Conservation (phyloP, 1,140 invertebrate genomes). For the Panonychus citri region DNA sequence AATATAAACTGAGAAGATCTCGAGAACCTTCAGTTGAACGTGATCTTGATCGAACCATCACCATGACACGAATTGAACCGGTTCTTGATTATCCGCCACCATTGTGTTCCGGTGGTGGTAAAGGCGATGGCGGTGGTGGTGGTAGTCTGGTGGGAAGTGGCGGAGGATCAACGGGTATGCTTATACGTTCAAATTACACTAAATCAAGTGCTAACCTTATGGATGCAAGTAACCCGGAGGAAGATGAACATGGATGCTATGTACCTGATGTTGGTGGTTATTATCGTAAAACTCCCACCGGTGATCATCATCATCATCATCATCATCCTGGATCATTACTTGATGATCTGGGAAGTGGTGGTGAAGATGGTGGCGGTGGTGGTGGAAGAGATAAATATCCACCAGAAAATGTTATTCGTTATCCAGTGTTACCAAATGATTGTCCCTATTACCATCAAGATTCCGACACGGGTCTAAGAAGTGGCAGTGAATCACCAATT, state of each 20-base stretch:
- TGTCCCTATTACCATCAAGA: conserved; percentile 3
- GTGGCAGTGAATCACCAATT: conserved; percentile 8
- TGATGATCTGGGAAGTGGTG: not conserved
- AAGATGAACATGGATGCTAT: conserved; percentile 17
- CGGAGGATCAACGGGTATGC: not conserved
- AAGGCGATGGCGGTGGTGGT: not conserved
- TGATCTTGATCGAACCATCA: conserved; percentile 9
- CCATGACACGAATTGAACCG: not conserved
- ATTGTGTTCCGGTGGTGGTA: not conserved
- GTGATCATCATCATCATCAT: conserved; percentile 2
- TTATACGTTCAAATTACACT: not conserved
- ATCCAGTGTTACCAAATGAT: not conserved
- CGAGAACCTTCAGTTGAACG: conserved; percentile 15
- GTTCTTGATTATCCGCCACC: not conserved
- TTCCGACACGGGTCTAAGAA: not conserved
- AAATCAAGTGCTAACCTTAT: not conserved
- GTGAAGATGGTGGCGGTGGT: not conserved
- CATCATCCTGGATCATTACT: not conserved
- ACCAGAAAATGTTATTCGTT: not conserved
- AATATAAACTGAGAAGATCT: conserved; percentile 17
- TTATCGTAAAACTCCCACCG: conserved; percentile 15
- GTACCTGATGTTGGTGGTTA: conserved; percentile 14
- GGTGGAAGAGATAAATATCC: not conserved
- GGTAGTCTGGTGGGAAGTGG: not conserved
- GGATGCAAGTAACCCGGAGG: conserved; percentile 8